Evolutionary conservation across 2,888 invertebrate species (phyloP).

Genomic region (Drosophila percnosoma): DNA sequence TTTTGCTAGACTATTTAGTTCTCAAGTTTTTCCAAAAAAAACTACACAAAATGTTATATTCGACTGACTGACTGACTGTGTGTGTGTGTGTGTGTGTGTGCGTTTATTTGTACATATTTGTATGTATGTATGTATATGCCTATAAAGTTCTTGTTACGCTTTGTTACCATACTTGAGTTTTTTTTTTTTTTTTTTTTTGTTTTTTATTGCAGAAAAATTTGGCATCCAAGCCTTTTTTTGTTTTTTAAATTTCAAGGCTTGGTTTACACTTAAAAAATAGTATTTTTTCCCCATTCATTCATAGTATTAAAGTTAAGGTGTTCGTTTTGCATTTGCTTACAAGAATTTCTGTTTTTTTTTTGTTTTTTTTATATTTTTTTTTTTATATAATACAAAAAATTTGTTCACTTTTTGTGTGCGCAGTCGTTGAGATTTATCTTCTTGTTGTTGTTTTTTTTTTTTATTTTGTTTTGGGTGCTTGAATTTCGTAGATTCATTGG

Average conservation of each 20-base stretch:
- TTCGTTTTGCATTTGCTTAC: constrained; percentile 38
- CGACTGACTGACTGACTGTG: constrained; percentile 21
- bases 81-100: constrained; percentile 24
- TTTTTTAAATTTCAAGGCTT: constrained; percentile 60
- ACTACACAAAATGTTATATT: constrained; percentile 18
- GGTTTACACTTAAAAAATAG: constrained; percentile 76
- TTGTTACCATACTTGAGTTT: constrained; percentile 30
- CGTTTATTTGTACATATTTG: constrained; percentile 37
- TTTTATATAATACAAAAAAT: constrained; percentile 73
- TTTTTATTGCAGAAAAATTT: constrained; percentile 74
- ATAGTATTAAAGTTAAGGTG: constrained; percentile 36
- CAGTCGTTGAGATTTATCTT: constrained; percentile 75
- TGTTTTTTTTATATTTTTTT: constrained; percentile 22
- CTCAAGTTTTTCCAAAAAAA: constrained; percentile 6
- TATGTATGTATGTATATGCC: constrained; percentile 38
- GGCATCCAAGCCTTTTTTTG: constrained; percentile 63
- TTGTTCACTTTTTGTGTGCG: constrained; percentile 73
- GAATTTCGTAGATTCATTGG: constrained; percentile 38
- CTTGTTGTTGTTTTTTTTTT: constrained; percentile 16
- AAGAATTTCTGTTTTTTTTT: constrained; percentile 12
- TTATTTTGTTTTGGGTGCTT: constrained; percentile 35
- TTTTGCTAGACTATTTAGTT: not conserved
- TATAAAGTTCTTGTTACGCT: constrained; percentile 60
- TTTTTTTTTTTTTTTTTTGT: constrained; percentile 11
- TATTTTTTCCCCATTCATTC: constrained; percentile 46